Base-by-base conservation (phyloP, 2,888 invertebrate genomes). In the Hyposoter dolosus region DNA sequence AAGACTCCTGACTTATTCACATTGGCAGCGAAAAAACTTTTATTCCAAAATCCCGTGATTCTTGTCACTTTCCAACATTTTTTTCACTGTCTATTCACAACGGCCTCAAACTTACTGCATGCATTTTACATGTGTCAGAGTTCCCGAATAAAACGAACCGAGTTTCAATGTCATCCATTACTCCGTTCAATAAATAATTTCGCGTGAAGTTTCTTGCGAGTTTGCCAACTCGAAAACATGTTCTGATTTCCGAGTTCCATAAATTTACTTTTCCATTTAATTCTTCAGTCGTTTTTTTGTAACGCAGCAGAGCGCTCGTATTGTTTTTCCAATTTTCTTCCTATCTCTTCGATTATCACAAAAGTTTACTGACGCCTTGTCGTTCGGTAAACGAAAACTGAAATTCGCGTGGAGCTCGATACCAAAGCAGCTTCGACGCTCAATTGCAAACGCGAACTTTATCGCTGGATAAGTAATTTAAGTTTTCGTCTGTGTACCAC, bases 381-480 rank as follows among this genome's bases (percentile, higher is more conserved):
- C 68, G 19, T 50, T 47, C 72, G 69, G 72, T 43, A 35, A 76
- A 63, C 47, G 71, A 75, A 28, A 40, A 40, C 32, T 17, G 3
- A 60, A 28, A 60, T 40, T 28, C 40, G 69, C 43, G 40, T 28
- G 17, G 17, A 50, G 3, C 40, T 28, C 76, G 47, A 35, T 60
- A 28, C 69, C 43, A 47, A n/a, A 45, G 17, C 50, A 40, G 56
- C 19, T 23, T 4, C 43, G 9, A 63, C 7, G 47, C 19, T 32
- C 19, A 19, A 71, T 45, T 32, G 35, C 43, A 35, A 69, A 72
- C 78, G 9, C 40, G 17, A 75, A 80, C 56, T 82, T 86, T 78
- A 68, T 74, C 69, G 80, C 53, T 35, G 84, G 88, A 87, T 88
- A 88, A 88, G 89, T 89, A 88, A 89, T 89, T 89, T 88, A 89